Evolutionary conservation across 2,888 invertebrate genomes (phyloP).

Genomic region (Agapetus fuscipes): DNA sequence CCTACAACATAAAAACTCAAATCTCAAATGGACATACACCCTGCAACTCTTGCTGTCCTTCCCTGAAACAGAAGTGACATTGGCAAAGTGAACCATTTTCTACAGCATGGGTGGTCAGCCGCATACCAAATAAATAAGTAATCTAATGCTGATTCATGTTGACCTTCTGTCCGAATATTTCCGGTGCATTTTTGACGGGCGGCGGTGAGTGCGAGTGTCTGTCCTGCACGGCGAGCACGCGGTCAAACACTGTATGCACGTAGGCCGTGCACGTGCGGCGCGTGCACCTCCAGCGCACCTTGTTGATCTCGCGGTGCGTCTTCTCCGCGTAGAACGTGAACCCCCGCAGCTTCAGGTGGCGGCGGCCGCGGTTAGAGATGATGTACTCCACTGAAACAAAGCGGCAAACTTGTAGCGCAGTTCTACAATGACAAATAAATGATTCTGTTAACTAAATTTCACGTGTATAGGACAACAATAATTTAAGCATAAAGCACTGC

Average conservation of each 20-base stretch:
- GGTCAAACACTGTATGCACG: constrained; percentile 42
- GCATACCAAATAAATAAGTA: no score
- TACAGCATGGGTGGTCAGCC: no score
- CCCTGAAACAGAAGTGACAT: no score
- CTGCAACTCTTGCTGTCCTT: no score
- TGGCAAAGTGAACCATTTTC: no score
- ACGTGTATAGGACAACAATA: neutral
- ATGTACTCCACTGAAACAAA: constrained; percentile 43
- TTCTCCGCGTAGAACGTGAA: constrained; percentile 46
- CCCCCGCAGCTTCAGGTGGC: constrained; percentile 43
- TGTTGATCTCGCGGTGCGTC: constrained; percentile 43
- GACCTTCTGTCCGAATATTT: no score
- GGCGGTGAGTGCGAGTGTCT: constrained; percentile 42
- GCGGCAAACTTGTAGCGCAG: constrained; percentile 3
- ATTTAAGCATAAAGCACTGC: no score
- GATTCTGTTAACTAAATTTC: neutral
- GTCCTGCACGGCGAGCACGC: constrained; percentile 42
- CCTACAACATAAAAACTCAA: no score
- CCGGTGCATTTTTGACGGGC: no score
- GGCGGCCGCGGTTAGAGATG: constrained; percentile 43
- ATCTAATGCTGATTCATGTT: no score
- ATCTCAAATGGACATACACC: no score
- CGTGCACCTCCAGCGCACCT: constrained; percentile 46
- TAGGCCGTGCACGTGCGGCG: constrained; percentile 43
- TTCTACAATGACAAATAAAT: neutral